These are phyloP conservation scores for Conus canariensis DNA, from an alignment of 2,888 invertebrate genomes.

Conservation along the genomic window DNA sequence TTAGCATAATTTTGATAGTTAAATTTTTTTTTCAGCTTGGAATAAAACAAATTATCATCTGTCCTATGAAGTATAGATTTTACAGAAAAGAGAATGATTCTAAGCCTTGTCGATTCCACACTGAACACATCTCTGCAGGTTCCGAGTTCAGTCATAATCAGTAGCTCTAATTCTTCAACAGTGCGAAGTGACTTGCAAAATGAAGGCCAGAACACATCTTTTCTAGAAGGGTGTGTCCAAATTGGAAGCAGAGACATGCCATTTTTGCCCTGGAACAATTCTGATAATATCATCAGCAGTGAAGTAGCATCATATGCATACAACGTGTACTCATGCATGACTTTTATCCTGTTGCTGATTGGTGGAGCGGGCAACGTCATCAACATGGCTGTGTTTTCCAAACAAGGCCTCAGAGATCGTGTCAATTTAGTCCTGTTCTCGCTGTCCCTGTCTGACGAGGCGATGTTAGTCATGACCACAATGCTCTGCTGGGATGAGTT, in stretches of 20 bases:
- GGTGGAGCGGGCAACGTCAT: conserved; percentile 24
- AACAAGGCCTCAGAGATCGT: conserved; percentile 5
- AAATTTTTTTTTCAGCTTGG: too few relatives aligned
- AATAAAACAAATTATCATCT: too few relatives aligned
- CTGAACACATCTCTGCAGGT: too few relatives aligned
- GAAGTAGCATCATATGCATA: neutral
- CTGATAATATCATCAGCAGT: neutral
- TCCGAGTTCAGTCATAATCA: too few relatives aligned
- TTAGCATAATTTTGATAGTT: too few relatives aligned
- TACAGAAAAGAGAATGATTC: too few relatives aligned
- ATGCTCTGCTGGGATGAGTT: neutral
- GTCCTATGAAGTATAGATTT: too few relatives aligned
- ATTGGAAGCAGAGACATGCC: neutral
- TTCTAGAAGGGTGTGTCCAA: neutral
- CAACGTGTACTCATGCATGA: neutral
- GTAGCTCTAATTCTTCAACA: too few relatives aligned
- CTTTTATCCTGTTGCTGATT: neutral
- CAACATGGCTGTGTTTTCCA: conserved; percentile 31
- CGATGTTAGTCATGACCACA: neutral
- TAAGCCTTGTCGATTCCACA: too few relatives aligned
- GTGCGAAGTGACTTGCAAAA: neutral
- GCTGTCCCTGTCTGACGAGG: neutral
- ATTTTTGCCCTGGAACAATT: neutral
- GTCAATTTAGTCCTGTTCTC: neutral
- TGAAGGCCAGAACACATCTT: neutral